These are phyloP conservation scores for Eupithecia tripunctaria DNA, from an alignment of 2,888 invertebrate species.

Conservation along the genomic window DNA sequence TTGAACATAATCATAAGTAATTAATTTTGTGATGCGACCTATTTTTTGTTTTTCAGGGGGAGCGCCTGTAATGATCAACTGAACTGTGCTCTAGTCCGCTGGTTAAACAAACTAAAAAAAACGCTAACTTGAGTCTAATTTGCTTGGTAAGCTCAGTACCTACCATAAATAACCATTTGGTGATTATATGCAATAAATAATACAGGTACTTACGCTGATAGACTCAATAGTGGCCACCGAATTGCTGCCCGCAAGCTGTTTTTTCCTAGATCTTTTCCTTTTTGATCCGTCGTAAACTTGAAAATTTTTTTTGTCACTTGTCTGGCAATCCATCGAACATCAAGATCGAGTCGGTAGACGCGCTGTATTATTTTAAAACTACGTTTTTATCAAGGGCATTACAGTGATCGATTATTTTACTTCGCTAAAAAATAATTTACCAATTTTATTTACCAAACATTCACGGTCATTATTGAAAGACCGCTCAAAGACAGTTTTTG, in stretches of 20 bases:
- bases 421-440: slow-evolving; percentile 58
- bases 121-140: neutral
- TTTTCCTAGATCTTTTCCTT: slow-evolving; percentile 65
- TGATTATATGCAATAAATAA: neutral
- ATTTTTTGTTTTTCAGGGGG: no score
- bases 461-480: slow-evolving; percentile 43
- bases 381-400: slow-evolving; percentile 55
- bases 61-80: neutral
- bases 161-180: neutral
- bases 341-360: neutral
- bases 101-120: neutral
- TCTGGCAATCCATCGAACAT: slow-evolving; percentile 72
- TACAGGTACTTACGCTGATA: slow-evolving; percentile 65
- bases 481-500: slow-evolving; percentile 46
- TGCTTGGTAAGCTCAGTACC: neutral
- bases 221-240: slow-evolving; percentile 71
- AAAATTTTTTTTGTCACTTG: slow-evolving; percentile 75
- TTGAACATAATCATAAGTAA: no score
- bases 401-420: slow-evolving; percentile 46
- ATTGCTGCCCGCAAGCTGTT: slow-evolving; percentile 63
- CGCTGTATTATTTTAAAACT: slow-evolving; percentile 48
- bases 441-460: slow-evolving; percentile 64
- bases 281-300: slow-evolving; percentile 76
- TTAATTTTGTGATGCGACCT: no score
- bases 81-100: neutral